Conservation (phyloP, 2,113 vertebrate species). For the Jaculus jaculus region DNA sequence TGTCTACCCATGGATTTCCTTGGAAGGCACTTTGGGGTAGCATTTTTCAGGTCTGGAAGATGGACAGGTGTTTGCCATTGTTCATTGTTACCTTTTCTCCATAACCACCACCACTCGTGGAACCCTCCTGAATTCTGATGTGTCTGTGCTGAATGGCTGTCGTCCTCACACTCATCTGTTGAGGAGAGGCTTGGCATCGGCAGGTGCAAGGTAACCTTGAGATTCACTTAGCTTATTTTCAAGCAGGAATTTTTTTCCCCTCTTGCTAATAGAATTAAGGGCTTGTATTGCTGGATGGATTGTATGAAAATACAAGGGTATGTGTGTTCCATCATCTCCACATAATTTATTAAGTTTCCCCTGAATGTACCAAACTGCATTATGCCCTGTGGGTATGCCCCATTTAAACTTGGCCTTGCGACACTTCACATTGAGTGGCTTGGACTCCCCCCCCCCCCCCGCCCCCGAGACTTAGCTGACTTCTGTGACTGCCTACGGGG, state of each 20-base stretch:
- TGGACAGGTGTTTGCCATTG: background rate
- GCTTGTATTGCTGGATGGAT: conserved; percentile 8
- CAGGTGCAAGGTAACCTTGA: conserved; percentile 46
- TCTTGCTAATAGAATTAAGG: background rate
- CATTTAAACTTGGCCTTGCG: background rate
- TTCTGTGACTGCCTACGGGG: background rate
- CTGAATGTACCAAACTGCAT: background rate
- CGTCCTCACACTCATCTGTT: background rate
- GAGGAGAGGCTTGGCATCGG: conserved; percentile 5
- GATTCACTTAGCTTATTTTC: conserved; percentile 45
- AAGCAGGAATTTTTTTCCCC: background rate
- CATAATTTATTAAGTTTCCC: background rate
- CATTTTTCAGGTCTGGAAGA: background rate
- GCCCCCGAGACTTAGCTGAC: background rate
- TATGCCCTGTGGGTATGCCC: background rate
- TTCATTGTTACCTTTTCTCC: background rate
- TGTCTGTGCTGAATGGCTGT: background rate
- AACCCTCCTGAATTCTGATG: background rate
- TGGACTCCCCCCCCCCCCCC: no score
- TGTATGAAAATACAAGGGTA: conserved; percentile 12
- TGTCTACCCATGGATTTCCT: background rate
- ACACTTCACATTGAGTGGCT: background rate
- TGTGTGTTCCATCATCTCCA: background rate
- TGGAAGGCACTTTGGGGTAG: background rate
- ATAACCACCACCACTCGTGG: background rate